phyloP scores from a whole-genome alignment of 2,888 invertebrate genomes.

The Parnassius apollo region DNA sequence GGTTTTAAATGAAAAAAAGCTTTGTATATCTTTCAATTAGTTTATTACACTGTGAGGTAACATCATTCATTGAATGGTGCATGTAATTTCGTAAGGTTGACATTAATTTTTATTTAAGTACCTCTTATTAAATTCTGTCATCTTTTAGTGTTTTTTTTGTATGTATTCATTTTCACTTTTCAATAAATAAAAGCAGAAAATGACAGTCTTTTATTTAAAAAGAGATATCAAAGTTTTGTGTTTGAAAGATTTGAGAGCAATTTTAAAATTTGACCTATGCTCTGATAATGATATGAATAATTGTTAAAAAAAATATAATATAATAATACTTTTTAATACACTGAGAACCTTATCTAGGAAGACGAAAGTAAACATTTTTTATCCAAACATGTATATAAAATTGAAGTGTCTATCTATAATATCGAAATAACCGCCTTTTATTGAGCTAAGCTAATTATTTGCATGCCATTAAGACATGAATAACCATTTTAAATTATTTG shows the following conservation, averaged over 20 bases:
- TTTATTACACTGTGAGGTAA: neutral
- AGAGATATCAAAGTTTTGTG: no score
- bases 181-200: conserved; percentile 67
- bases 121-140: conserved; percentile 63
- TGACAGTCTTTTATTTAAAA: conserved; percentile 28
- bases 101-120: conserved; percentile 55
- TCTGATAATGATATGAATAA: no score
- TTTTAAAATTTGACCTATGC: neutral
- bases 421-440: no score
- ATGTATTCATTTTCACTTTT: conserved; percentile 75
- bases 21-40: conserved; percentile 7
- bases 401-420: no score
- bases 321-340: no score
- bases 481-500: no score
- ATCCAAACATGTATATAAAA: no score
- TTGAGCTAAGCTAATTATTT: no score
- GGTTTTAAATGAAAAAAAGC: conserved; percentile 32
- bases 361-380: no score
- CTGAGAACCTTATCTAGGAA: no score
- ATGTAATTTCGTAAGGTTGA: conserved; percentile 61
- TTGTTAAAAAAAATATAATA: no score
- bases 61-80: conserved; percentile 3
- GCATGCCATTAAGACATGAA: no score
- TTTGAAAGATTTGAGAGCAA: neutral
- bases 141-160: conserved; percentile 63